Conservation (phyloP, 2,888 invertebrate species). For the Mythimna ferrago region DNA sequence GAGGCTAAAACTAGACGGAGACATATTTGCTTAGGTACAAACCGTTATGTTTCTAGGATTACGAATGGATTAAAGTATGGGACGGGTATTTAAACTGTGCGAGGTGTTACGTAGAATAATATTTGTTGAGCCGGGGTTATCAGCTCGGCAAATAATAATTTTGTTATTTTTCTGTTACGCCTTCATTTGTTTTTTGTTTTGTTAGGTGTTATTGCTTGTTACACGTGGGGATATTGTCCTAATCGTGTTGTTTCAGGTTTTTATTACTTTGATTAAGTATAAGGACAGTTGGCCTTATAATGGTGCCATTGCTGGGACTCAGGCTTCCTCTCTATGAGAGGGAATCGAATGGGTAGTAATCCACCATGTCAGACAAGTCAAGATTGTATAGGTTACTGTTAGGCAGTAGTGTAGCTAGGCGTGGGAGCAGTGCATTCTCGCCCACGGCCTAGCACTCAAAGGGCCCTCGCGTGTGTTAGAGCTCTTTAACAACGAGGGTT, state of each 20-base stretch:
- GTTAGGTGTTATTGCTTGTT: conserved; percentile 30
- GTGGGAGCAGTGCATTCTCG: no score
- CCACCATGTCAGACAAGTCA: no score
- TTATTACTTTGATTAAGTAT: background rate
- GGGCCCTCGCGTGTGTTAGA: no score
- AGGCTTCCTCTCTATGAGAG: no score
- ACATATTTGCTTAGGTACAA: conserved; percentile 58
- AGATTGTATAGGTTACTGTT: no score
- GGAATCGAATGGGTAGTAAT: no score
- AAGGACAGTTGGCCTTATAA: no score
- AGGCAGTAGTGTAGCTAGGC: no score
- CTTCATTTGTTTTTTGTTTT: conserved; percentile 46
- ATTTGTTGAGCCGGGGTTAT: conserved; percentile 39
- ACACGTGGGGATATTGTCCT: conserved; percentile 1
- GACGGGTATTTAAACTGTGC: conserved; percentile 23
- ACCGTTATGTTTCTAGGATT: conserved; percentile 49
- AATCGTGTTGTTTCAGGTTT: conserved; percentile 25
- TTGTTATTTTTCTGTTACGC: conserved; percentile 39
- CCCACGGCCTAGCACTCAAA: no score
- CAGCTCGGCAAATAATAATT: conserved; percentile 34
- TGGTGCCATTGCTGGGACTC: no score
- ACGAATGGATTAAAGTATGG: conserved; percentile 49
- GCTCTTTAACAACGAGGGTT: no score
- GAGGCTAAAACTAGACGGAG: conserved; percentile 52
- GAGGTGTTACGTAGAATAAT: conserved; percentile 36